Evolutionary conservation across 2,888 invertebrate species (phyloP), one percentile per base, ranked within the genome.

Genomic region (Anthophora plumipes): DNA sequence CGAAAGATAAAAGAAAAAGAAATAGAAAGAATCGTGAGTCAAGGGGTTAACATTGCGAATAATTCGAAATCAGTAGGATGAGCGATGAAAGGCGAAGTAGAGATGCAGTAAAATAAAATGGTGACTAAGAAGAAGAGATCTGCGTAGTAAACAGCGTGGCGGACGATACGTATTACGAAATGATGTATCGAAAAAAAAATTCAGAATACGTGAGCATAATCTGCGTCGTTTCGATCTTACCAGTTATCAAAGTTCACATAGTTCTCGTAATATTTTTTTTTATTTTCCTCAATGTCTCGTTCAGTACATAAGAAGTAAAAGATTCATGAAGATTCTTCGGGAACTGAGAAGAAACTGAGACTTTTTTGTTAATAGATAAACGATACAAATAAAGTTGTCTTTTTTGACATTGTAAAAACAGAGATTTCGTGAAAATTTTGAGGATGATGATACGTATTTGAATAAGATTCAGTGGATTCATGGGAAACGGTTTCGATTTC

Each of bases 401-500:
- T 0, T n/a, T 1, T 6, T 2, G 20, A 7, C 0, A 1, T 25
- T 1, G 39, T 7, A 7, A 11, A 66, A 41, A 54, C 3, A 52
- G 6, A 6, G 17, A 11, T 67, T 54, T 41, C 25, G 9, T 37
- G 39, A 39, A 48, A 48, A 50, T 48, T 37, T 37, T 1, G 41
- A 17, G 22, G 5, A n/a, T 11, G 39, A 52, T 22, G 50, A 66
- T 54, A 48, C 22, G 50, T 31, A 31, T 60, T 60, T 37, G 69
- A 60, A 66, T 25, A 31, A n/a, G n/a, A n/a, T 4, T 31, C 14
- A n/a, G 43, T 43, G 9, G 25, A 66, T 67, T 43, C 25, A 55
- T 54, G 39, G 50, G 17, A 22, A 8, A 6, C 20, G 31, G 75
- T 71, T 61, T 75, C 75, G 75, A 61, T 75, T 75, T 61, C 75